Evolutionary conservation across 2,888 invertebrate genomes (phyloP).

Genomic region (Calephelis perditalis): DNA sequence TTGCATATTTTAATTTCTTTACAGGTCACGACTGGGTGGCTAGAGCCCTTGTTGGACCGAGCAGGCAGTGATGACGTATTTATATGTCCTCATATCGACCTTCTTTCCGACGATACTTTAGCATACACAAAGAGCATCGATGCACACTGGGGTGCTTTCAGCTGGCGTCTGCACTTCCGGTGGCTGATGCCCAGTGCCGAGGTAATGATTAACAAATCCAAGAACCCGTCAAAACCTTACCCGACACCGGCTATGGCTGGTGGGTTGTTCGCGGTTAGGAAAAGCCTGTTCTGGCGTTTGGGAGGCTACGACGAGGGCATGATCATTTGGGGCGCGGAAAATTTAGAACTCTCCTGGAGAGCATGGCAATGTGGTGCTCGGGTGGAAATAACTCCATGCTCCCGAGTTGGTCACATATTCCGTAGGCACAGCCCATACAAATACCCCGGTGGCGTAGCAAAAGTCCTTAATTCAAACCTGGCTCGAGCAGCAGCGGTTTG

Average conservation of each 20-base stretch:
- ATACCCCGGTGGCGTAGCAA: slow-evolving; percentile 93
- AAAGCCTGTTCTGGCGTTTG: slow-evolving; percentile 90
- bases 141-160: slow-evolving; percentile 98
- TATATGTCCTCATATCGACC: slow-evolving; percentile 69
- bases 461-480: slow-evolving; percentile 93
- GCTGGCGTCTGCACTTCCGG: slow-evolving; percentile 96
- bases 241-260: slow-evolving; percentile 96
- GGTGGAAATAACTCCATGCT: slow-evolving; percentile 94
- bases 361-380: slow-evolving; percentile 97
- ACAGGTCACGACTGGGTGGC: slow-evolving; percentile 80
- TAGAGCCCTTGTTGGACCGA: slow-evolving; percentile 74
- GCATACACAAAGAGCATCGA: slow-evolving; percentile 97
- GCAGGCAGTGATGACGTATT: slow-evolving; percentile 72
- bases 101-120: slow-evolving; percentile 96
- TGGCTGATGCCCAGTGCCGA: slow-evolving; percentile 87
- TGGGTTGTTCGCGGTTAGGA: slow-evolving; percentile 93
- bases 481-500: slow-evolving; percentile 96
- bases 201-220: slow-evolving; percentile 79
- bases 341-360: slow-evolving; percentile 96
- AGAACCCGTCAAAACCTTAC: slow-evolving; percentile 83
- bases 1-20: slow-evolving; percentile 23
- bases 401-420: slow-evolving; percentile 95
- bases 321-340: slow-evolving; percentile 99
- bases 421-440: slow-evolving; percentile 96
- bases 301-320: slow-evolving; percentile 86